phyloP scores from a whole-genome alignment of 1,140 invertebrate genomes.

The Lucilia cuprina region DNA sequence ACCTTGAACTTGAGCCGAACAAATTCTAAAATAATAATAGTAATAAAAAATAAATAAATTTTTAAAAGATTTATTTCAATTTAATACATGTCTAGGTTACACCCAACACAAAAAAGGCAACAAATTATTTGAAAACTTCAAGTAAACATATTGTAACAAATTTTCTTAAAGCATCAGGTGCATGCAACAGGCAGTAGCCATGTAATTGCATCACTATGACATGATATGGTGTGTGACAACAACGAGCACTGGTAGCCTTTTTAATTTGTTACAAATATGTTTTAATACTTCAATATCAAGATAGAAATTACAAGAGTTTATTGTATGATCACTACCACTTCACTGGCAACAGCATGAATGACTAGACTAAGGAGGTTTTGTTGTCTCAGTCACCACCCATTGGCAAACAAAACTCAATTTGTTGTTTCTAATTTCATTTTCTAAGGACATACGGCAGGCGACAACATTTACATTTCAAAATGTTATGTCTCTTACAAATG shows the following conservation, averaged over 20 bases:
- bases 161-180: not conserved
- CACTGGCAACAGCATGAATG: not conserved
- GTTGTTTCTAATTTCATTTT: not conserved
- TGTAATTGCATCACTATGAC: not conserved
- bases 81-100: not conserved
- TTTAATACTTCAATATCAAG: not conserved
- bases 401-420: not conserved
- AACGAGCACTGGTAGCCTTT: not conserved
- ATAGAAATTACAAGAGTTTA: not conserved
- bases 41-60: not conserved
- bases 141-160: not conserved
- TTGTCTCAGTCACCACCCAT: not conserved
- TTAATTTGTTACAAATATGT: not conserved
- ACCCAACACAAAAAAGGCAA: not conserved
- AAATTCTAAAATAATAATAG: not conserved
- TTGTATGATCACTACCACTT: not conserved
- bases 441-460: slow-evolving; percentile 9
- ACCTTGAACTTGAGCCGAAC: not conserved
- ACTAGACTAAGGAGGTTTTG: not conserved
- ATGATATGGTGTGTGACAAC: not conserved
- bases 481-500: not conserved
- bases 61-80: not conserved
- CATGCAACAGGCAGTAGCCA: not conserved
- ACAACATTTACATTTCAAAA: not conserved
- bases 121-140: not conserved